Evolutionary conservation across 2,888 invertebrate genomes (phyloP), one percentile per base, ranked within the genome.

Genomic region (Drosophila mulleri): DNA sequence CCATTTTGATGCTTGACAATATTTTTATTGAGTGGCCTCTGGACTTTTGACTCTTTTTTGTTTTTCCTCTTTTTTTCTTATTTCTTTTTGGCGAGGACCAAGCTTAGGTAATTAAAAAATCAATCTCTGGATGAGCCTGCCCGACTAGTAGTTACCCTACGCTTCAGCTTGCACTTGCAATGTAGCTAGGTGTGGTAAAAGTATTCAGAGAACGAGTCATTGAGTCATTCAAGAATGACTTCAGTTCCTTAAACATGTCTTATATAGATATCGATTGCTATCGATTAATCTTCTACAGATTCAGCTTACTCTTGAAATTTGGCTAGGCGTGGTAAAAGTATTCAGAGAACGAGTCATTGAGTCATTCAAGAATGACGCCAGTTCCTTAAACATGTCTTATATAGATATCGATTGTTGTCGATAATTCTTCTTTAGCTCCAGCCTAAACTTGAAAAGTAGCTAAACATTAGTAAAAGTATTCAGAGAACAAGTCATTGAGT

Each of bases 1-100:
- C 83, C 83, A 83, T 83, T 87, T 83, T 83, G 72, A 50, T 72
- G 85, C 66, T 65, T 80, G 83, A 81, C 44, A 32, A 44, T 57
- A 42, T 29, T 54, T 66, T 20, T 48, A 60, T 47, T 58, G 37
- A 20, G 41, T 59, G 45, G 35, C 32, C 58, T 37, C 67, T 37
- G 39, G 53, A 41, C 39, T 54, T 53, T 53, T 48, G 39, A 35
- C 53, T 61, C 37, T 44, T 44, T 32, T 20, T 26, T 18, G 5
- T 14, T 14, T 32, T 1, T 16, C 2, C 1, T 6, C 2, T 4
- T 12, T 48, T 2, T 4, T 12, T 48, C n/a, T 6, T 29, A n/a
- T 12, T 48, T 12, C 48, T 29, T 50, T 50, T 35, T 32, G 32
- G 32, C 11, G 2, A 32, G 32, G 50, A 8, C 35, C 20, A 16